These are phyloP conservation scores for Dasyprocta punctata DNA, from an alignment of 2,113 vertebrate genomes.

Conservation along the genomic window DNA sequence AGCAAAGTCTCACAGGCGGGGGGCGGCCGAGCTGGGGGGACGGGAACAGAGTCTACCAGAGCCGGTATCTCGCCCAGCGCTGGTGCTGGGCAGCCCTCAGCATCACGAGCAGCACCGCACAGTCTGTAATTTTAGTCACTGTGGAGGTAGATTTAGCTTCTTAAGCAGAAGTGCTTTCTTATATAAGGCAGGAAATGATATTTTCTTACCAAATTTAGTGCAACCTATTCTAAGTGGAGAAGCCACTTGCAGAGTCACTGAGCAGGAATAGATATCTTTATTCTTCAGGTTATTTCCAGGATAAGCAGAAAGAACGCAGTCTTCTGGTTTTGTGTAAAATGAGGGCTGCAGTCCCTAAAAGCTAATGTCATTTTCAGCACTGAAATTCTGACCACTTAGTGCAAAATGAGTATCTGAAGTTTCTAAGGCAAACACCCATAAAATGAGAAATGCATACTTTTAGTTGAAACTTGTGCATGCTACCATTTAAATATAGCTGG, in stretches of 20 bases:
- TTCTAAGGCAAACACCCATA: neutral
- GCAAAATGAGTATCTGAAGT: neutral
- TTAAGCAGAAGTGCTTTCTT: conserved; percentile 1
- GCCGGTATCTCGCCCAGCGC: rapidly evolving
- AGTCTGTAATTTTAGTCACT: neutral
- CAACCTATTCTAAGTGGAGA: neutral
- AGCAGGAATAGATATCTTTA: neutral
- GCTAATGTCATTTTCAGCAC: neutral
- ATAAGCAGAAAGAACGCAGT: neutral
- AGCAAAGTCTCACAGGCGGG: neutral
- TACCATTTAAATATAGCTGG: neutral
- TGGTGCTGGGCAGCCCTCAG: neutral
- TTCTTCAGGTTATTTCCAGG: neutral
- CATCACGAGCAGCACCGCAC: rapidly evolving
- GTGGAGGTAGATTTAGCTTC: neutral
- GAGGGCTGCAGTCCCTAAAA: neutral
- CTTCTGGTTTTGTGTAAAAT: neutral
- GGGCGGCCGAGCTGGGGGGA: neutral
- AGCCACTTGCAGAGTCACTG: neutral
- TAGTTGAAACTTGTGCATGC: neutral
- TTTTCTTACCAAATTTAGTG: neutral
- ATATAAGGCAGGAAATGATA: conserved; percentile 8
- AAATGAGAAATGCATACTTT: neutral
- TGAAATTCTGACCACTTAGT: neutral
- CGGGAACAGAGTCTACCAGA: neutral